Conservation (phyloP, 2,888 invertebrate genomes). For the Autographa gamma region DNA sequence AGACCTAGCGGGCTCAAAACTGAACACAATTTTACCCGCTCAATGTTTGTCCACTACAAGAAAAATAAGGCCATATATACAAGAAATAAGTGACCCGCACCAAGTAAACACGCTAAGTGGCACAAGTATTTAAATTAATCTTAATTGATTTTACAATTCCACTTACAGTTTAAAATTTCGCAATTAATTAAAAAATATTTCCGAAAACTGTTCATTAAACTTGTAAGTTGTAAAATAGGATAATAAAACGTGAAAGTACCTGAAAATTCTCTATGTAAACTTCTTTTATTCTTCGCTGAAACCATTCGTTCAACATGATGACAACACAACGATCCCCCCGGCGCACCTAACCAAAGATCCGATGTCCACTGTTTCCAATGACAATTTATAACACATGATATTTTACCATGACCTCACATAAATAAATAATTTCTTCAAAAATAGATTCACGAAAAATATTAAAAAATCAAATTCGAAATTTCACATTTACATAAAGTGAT, state of each 20-base stretch:
- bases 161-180: not conserved
- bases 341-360: constrained; percentile 75
- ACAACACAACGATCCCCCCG: constrained; percentile 70
- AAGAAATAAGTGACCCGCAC: not conserved
- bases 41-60: not conserved
- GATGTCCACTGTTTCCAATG: constrained; percentile 67
- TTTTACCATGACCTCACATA: constrained; percentile 81
- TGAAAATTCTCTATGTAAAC: constrained; percentile 78
- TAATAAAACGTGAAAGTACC: constrained; percentile 65
- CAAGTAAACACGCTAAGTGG: not conserved
- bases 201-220: not conserved
- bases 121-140: not conserved
- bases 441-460: constrained; percentile 86
- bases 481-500: constrained; percentile 76
- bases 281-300: constrained; percentile 78
- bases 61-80: not conserved
- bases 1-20: not conserved
- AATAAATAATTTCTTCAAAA: constrained; percentile 88
- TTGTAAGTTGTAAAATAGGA: not conserved
- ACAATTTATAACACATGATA: constrained; percentile 86
- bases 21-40: not conserved
- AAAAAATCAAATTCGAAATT: constrained; percentile 85
- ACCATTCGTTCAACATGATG: constrained; percentile 88
- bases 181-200: not conserved
- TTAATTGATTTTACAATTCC: not conserved